Evolutionary conservation across 2,113 vertebrate species (phyloP).

Genomic region (Dipodomys spectabilis): DNA sequence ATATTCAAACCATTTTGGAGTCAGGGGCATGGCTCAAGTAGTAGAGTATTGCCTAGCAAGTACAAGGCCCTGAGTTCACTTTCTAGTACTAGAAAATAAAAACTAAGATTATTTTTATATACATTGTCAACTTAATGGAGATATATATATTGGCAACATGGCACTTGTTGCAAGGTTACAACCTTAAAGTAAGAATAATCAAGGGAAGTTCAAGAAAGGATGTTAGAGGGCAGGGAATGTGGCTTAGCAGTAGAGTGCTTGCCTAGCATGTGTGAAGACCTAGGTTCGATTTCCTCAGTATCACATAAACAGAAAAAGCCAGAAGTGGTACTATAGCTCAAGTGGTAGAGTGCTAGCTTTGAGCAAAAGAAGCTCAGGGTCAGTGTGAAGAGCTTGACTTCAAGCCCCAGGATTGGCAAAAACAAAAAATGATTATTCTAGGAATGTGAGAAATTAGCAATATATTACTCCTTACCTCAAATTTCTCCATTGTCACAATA

Average conservation of each 20-base stretch:
- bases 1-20: not conserved
- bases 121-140: not conserved
- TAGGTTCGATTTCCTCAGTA: no score
- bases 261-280: no score
- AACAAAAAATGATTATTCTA: not conserved
- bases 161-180: not conserved
- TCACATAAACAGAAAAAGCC: no score
- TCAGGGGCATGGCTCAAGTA: no score
- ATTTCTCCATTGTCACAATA: not conserved
- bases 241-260: no score
- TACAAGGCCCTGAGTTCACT: no score
- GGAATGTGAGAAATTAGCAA: not conserved
- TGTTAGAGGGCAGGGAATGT: not conserved
- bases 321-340: no score
- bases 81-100: no score
- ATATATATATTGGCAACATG: not conserved
- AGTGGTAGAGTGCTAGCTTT: no score
- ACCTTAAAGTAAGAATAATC: not conserved
- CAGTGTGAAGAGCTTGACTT: not conserved
- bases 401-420: not conserved
- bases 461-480: not conserved
- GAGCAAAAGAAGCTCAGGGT: no score
- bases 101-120: no score
- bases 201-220: not conserved
- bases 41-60: no score